Conservation (phyloP, 2,797 vertebrate species). For the Aldrovandia affinis region DNA sequence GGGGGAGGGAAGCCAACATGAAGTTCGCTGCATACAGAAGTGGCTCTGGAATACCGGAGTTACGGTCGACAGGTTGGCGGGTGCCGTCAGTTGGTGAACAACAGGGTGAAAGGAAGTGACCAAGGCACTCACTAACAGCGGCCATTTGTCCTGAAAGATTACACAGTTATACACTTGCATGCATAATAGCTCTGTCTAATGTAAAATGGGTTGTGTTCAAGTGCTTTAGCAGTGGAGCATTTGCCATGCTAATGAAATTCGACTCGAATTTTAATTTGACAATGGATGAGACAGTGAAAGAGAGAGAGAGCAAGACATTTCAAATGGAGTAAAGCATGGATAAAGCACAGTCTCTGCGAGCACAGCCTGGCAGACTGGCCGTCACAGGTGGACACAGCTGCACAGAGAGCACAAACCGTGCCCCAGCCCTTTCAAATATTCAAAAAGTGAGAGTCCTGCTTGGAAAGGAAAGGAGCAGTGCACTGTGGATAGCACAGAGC, state of each 20-base stretch:
- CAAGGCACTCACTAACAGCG: background rate
- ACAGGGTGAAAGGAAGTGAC: background rate
- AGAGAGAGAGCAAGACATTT: background rate
- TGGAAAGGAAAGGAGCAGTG: too few relatives aligned
- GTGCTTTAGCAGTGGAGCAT: background rate
- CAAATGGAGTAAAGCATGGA: background rate
- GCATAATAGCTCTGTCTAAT: background rate
- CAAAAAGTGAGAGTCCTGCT: too few relatives aligned
- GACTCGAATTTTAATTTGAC: background rate
- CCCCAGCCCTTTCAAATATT: too few relatives aligned
- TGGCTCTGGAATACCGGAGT: too few relatives aligned
- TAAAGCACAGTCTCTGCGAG: background rate
- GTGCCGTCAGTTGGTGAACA: background rate
- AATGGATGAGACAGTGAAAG: background rate
- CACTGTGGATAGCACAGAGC: background rate
- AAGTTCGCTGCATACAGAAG: too few relatives aligned
- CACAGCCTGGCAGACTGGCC: background rate
- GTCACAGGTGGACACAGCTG: too few relatives aligned
- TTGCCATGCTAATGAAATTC: background rate
- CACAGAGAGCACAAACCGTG: too few relatives aligned
- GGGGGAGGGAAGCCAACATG: too few relatives aligned
- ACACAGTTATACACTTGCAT: background rate
- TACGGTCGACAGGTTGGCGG: too few relatives aligned
- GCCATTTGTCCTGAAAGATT: background rate
- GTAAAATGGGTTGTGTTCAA: background rate